Evolutionary conservation across 1,140 invertebrate species (phyloP).

Genomic region (Drosophila nasuta): DNA sequence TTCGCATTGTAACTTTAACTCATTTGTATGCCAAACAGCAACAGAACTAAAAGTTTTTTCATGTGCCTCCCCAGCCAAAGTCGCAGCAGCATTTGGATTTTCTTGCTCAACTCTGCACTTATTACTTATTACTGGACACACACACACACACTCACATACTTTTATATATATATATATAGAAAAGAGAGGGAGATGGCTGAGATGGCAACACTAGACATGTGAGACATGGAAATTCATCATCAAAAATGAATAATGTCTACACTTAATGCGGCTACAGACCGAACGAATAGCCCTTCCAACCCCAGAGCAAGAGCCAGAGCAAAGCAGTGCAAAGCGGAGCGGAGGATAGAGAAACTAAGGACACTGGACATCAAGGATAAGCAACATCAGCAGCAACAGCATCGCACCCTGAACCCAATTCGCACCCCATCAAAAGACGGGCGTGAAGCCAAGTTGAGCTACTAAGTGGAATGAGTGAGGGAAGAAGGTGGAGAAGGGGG

Average conservation of each 20-base stretch:
- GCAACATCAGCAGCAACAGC: conserved; percentile 50
- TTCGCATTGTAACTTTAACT: conserved; percentile 70
- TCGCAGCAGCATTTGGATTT: conserved; percentile 43
- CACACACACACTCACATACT: conserved; percentile 1
- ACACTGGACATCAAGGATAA: conserved; percentile 56
- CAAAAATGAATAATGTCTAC: conserved; percentile 84
- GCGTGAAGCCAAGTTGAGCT: conserved; percentile 67
- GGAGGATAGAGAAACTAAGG: not conserved
- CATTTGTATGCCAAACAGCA: conserved; percentile 82
- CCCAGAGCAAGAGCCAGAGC: conserved; percentile 13
- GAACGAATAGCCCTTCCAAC: conserved; percentile 32
- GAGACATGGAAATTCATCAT: conserved; percentile 84
- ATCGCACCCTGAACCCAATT: conserved; percentile 76
- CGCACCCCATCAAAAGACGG: conserved; percentile 79
- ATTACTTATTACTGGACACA: conserved; percentile 80
- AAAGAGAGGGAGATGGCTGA: not conserved
- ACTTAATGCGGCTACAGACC: conserved; percentile 73
- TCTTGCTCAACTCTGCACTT: conserved; percentile 68
- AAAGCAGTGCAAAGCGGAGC: not conserved
- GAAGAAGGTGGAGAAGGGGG: too few relatives aligned
- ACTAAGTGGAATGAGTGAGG: not conserved
- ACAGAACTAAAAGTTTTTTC: conserved; percentile 79
- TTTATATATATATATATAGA: not conserved
- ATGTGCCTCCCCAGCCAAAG: conserved; percentile 48
- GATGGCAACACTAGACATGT: conserved; percentile 69